Conservation (phyloP, 2,888 invertebrate genomes). For the Drosophila fulvimacula region DNA sequence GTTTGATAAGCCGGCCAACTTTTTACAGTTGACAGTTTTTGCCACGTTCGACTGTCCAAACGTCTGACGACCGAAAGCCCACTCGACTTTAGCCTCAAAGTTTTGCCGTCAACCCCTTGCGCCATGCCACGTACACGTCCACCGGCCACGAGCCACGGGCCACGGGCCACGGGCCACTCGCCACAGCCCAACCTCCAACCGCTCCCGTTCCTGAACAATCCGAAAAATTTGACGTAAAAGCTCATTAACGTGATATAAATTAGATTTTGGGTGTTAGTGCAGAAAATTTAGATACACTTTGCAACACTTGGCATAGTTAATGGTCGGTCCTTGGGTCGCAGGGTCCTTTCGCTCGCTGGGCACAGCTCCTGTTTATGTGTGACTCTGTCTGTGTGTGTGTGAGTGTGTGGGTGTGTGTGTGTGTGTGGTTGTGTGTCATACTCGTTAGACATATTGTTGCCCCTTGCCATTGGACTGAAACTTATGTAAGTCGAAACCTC, state of each 20-base stretch:
- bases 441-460: slow-evolving; percentile 54
- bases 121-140: background rate
- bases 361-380: slow-evolving; percentile 2
- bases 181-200: background rate
- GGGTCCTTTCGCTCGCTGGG: slow-evolving; percentile 12
- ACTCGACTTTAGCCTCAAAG: slow-evolving; percentile 21
- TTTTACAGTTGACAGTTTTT: slow-evolving; percentile 76
- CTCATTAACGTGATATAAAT: slow-evolving; percentile 79
- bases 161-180: background rate
- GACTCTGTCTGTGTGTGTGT: background rate
- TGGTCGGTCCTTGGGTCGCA: slow-evolving; percentile 36
- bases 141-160: background rate
- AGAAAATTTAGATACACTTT: slow-evolving; percentile 69
- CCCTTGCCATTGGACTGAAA: background rate
- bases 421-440: slow-evolving; percentile 16
- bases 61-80: slow-evolving; percentile 9
- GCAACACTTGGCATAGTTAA: slow-evolving; percentile 69
- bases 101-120: slow-evolving; percentile 19
- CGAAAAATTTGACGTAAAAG: slow-evolving; percentile 72
- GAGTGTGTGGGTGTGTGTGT: slow-evolving; percentile 2
- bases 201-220: background rate
- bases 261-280: slow-evolving; percentile 77
- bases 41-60: slow-evolving; percentile 24
- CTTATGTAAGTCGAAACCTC: slow-evolving; percentile 15
- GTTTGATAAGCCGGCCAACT: slow-evolving; percentile 75